These are phyloP conservation scores for Chitala chitala DNA, from an alignment of 2,113 vertebrate genomes.

Conservation along the genomic window DNA sequence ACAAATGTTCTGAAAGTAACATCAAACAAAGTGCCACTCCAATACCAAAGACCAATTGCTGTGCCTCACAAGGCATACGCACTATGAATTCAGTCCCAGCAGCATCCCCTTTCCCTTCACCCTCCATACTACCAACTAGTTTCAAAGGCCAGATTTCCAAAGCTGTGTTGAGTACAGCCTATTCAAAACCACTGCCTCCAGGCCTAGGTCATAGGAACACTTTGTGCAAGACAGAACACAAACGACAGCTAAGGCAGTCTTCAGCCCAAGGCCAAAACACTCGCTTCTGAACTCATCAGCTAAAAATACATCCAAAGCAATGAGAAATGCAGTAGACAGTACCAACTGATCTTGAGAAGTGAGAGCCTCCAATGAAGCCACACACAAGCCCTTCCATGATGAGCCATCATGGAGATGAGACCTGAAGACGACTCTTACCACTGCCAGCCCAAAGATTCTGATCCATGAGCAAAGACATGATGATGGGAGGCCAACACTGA, in stretches of 20 bases:
- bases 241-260: conserved; percentile 30
- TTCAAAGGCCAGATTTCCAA: conserved; percentile 5
- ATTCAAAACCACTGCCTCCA: conserved; percentile 22
- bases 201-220: conserved; percentile 30
- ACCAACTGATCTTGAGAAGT: conserved; percentile 8
- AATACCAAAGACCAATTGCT: too few relatives aligned
- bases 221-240: conserved; percentile 31
- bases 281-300: conserved; percentile 2
- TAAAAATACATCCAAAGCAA: conserved; percentile 29
- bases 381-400: too few relatives aligned
- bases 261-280: conserved; percentile 28
- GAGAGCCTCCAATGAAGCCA: conserved; percentile 14
- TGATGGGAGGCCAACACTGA: too few relatives aligned
- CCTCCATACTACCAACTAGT: not conserved
- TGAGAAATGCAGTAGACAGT: conserved; percentile 9
- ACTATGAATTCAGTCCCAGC: too few relatives aligned
- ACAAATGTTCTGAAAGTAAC: too few relatives aligned
- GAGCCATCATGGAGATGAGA: too few relatives aligned
- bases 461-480: too few relatives aligned
- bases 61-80: too few relatives aligned
- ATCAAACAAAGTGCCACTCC: too few relatives aligned
- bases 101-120: too few relatives aligned
- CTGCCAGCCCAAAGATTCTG: too few relatives aligned
- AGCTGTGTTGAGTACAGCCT: conserved; percentile 8
- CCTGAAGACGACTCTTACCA: too few relatives aligned